Conservation (phyloP, 1,140 invertebrate species). For the Mercenaria mercenaria region DNA sequence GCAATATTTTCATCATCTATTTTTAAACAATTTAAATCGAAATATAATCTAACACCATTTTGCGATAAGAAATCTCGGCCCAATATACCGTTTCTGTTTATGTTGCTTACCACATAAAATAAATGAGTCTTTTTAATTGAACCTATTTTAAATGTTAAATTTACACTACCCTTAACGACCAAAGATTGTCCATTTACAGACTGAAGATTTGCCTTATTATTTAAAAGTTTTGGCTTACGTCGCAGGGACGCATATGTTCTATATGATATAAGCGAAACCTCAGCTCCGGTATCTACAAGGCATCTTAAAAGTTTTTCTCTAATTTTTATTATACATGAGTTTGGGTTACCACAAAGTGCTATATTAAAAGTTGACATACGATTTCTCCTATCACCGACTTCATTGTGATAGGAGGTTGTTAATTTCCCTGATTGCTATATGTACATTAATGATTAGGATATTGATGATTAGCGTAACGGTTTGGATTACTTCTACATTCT, state of each 20-base stretch:
- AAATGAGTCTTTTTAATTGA: neutral
- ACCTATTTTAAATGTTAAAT: neutral
- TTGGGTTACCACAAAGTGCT: neutral
- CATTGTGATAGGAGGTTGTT: neutral
- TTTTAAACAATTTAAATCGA: neutral
- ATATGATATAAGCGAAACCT: neutral
- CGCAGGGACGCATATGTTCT: neutral
- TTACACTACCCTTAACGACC: neutral
- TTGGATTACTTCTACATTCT: no score
- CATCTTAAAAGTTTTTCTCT: neutral
- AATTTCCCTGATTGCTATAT: no score
- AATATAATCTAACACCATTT: slow-evolving; percentile 9
- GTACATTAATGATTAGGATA: no score
- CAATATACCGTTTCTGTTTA: neutral
- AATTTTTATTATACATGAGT: neutral
- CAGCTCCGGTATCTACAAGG: neutral
- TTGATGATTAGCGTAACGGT: no score
- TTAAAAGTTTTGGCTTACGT: neutral
- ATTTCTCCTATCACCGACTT: neutral
- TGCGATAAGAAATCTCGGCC: neutral
- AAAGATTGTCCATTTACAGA: neutral
- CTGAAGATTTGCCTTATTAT: neutral
- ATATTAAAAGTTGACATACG: neutral
- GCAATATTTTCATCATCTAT: neutral
- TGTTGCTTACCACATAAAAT: neutral